These are phyloP conservation scores for Conger conger DNA, from an alignment of 2,113 vertebrate species.

Conservation along the genomic window DNA sequence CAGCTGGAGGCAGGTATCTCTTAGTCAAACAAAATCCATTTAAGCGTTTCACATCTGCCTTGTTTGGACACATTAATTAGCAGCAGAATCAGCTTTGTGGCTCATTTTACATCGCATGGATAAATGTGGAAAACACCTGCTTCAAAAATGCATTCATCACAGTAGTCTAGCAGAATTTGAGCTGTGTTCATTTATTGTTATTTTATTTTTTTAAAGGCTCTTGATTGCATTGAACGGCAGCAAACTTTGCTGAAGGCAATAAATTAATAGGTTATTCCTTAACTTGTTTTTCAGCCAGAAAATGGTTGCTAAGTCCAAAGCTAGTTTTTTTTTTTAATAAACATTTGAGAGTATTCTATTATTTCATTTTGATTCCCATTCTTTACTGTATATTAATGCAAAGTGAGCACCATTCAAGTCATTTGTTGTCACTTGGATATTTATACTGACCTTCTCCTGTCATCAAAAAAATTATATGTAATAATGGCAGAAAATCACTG, in stretches of 20 bases:
- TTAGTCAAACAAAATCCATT: conserved; percentile 1
- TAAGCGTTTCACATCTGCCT: background rate
- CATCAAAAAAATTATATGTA: too few species aligned
- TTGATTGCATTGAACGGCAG: background rate
- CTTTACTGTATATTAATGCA: background rate
- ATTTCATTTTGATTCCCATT: background rate
- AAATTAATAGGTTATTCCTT: too few species aligned
- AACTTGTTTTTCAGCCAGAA: background rate
- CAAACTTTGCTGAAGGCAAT: background rate
- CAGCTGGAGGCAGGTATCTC: conserved; percentile 1
- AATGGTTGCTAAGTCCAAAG: background rate
- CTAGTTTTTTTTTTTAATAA: background rate
- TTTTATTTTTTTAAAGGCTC: background rate
- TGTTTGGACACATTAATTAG: conserved; percentile 7
- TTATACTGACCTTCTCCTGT: background rate
- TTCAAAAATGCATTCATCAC: background rate
- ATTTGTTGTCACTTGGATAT: background rate
- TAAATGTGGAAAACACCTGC: background rate
- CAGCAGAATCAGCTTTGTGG: background rate
- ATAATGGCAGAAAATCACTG: too few species aligned
- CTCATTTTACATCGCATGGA: background rate
- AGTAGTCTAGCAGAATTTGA: background rate
- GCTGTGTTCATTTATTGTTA: background rate
- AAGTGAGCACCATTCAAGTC: background rate
- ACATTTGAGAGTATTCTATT: background rate